Percentiles rank a stretch among this genome's conserved stretches.
Conservation (phyloP, 2,797 vertebrate genomes). For the Typhlichthys subterraneus region DNA sequence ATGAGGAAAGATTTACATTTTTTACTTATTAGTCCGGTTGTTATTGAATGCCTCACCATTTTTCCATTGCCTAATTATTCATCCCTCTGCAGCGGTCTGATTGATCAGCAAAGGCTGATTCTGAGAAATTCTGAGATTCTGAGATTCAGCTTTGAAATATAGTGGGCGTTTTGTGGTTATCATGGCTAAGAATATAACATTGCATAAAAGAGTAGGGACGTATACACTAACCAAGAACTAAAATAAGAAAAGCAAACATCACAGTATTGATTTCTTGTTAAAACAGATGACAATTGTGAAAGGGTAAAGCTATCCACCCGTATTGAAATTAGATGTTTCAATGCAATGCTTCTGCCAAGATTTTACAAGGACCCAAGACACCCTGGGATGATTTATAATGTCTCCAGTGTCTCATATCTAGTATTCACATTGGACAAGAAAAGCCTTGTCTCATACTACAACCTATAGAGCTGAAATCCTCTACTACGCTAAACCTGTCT, state of each 20-base stretch:
- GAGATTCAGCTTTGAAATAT: no score
- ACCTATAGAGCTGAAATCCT: neutral
- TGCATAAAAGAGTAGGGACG: neutral
- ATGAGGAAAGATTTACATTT: no score
- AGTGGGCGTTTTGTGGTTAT: neutral
- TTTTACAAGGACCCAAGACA: conserved; percentile 5
- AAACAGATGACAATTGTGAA: no score
- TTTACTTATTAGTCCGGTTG: no score
- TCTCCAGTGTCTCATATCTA: neutral
- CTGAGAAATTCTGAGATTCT: neutral
- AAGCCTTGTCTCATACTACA: neutral
- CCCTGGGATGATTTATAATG: neutral
- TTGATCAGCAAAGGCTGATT: neutral
- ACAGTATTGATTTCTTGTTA: no score
- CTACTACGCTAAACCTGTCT: neutral
- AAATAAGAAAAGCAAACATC: no score
- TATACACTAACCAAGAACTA: neutral
- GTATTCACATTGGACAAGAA: neutral
- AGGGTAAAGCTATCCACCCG: no score
- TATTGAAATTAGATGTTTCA: neutral
- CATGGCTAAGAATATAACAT: neutral
- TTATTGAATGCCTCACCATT: conserved; percentile 3
- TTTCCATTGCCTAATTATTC: conserved; percentile 17
- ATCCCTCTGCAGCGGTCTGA: neutral
- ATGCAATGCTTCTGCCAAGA: neutral